Percentiles rank a stretch among this genome's conserved stretches.
phyloP scores from a whole-genome alignment of 2,113 vertebrate genomes.

The Phalacrocorax aristotelis region DNA sequence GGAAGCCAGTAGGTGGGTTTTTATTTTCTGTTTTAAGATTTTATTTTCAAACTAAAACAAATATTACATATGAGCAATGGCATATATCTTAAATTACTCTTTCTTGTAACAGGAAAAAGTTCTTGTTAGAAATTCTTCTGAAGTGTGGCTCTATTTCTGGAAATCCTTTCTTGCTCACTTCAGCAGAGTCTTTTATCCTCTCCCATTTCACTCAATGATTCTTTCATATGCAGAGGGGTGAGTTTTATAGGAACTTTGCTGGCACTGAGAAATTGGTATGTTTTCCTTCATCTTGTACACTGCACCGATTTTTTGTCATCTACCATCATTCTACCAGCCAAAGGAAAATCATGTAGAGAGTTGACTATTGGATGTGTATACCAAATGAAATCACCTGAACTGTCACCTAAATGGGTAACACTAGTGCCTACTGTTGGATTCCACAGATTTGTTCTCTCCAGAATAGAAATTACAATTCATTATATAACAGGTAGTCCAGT shows the following conservation, averaged over 20 bases:
- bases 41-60: slow-evolving; percentile 37
- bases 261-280: not conserved
- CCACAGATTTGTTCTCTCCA: not conserved
- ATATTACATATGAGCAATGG: not conserved
- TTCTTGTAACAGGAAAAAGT: slow-evolving; percentile 5
- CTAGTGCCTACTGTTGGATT: not conserved
- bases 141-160: slow-evolving; percentile 21
- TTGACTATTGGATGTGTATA: not conserved
- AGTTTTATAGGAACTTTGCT: not conserved
- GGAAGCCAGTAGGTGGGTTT: slow-evolving; percentile 11
- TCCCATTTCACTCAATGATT: not conserved
- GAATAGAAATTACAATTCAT: not conserved
- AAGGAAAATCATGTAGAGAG: not conserved
- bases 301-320: not conserved
- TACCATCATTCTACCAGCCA: not conserved
- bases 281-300: not conserved
- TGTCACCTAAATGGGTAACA: not conserved
- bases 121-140: not conserved
- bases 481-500: not conserved
- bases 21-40: slow-evolving; percentile 5
- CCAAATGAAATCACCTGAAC: not conserved
- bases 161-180: not conserved
- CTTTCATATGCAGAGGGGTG: not conserved
- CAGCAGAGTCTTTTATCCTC: not conserved
- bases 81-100: not conserved